These are phyloP conservation scores for Mesocentrotus franciscanus DNA, from an alignment of 53 echinoderm and acorn worm species.

Conservation along the genomic window DNA sequence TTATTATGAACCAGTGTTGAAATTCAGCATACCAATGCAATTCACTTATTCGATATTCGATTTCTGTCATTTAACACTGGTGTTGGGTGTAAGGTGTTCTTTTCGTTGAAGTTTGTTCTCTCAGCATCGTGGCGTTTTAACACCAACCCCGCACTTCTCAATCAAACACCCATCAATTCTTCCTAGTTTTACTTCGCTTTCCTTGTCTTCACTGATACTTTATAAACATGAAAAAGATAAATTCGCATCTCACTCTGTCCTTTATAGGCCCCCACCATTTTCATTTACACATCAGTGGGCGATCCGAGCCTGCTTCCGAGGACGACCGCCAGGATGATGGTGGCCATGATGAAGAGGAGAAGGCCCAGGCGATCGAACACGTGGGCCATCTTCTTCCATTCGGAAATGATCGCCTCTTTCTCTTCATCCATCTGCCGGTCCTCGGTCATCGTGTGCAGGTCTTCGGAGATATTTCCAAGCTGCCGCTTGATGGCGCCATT, in stretches of 20 bases:
- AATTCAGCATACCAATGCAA: too few species aligned
- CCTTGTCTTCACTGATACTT: too few species aligned
- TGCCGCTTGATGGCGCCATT: slow-evolving; percentile 67
- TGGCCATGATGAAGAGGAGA: slow-evolving; percentile 59
- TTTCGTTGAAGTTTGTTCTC: background rate
- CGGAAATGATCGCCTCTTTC: slow-evolving; percentile 62
- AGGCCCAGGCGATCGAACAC: slow-evolving; percentile 77
- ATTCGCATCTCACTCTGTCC: background rate
- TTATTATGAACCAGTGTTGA: background rate
- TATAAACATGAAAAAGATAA: too few species aligned
- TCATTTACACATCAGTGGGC: background rate
- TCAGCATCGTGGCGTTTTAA: background rate
- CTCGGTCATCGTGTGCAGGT: slow-evolving; percentile 70
- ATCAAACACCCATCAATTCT: background rate
- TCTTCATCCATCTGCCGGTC: slow-evolving; percentile 74
- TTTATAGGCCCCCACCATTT: background rate
- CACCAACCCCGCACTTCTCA: background rate
- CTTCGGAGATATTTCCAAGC: slow-evolving; percentile 65
- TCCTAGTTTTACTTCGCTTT: too few species aligned
- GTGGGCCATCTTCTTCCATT: slow-evolving; percentile 82
- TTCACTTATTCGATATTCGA: background rate
- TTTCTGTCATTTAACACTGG: background rate
- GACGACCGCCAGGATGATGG: slow-evolving; percentile 50
- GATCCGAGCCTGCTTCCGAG: background rate
- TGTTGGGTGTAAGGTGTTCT: background rate